Base-by-base conservation (phyloP, 2,113 vertebrate genomes). In the Mastomys coucha region DNA sequence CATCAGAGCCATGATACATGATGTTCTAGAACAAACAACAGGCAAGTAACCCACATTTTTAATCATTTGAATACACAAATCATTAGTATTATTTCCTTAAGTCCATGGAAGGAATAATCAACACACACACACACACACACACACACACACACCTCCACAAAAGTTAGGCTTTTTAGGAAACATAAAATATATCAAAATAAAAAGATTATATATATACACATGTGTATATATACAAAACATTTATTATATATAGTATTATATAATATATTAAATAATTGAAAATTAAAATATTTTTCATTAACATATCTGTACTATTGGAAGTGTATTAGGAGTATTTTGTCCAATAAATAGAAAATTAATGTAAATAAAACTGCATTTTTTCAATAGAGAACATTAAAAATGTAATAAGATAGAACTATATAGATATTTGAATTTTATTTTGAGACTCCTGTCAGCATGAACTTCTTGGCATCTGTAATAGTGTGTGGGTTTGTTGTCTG, bases 311-410 rank as follows among this genome's bases (percentile, higher is more conserved):
- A 39, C 20, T 82, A 39, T 24, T 60, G 56, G 56, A 60, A n/a
- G 60, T n/a, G 12, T 39, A 28, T 39, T 39, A 60, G 26, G 26
- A 77, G 8, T 60, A 26, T 84, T 84, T 84, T 60, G 33, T 26
- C 22, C 26, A 84, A 22, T 42, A 0, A 39, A 39, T n/a, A 24
- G 24, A 82, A 28, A 39, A 7, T 39, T 2, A 63, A 16, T 60
- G 6, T 2, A 28, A 42, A 42, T 9, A 7, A 12, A 84, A 84
- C 11, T 14, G 42, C 0, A 4, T 4, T 1, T 42, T 42, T 7
- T 63, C 36, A 33, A 42, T 22, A n/a, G 3, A 84, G 13, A 84
- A n/a, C 24, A 39, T 63, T 84, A 84, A 63, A 63, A 26, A 39
- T 63, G 0, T 63, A 39, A 60, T 7, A 39, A 82, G 10, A n/a